These are phyloP conservation scores for Macroramphosus scolopax DNA, from an alignment of 2,797 vertebrate genomes.

Conservation along the genomic window DNA sequence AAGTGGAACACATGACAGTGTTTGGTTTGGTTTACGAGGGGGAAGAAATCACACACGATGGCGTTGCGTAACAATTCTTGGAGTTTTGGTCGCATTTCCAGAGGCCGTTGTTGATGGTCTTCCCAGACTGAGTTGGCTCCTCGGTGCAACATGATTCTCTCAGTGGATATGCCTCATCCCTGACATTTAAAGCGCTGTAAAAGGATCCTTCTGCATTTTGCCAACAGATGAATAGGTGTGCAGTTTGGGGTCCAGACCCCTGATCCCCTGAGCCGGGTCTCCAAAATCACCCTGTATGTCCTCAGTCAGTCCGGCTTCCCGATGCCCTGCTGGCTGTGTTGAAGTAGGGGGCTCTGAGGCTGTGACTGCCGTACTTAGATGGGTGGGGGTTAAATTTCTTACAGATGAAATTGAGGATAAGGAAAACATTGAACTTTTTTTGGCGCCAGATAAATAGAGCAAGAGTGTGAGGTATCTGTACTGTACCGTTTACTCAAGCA, in stretches of 20 bases:
- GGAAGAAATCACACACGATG: slow-evolving; percentile 26
- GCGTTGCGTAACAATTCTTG: slow-evolving; percentile 47
- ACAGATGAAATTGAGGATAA: slow-evolving; percentile 66
- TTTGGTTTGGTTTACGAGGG: slow-evolving; percentile 53
- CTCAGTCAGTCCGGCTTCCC: slow-evolving; percentile 1
- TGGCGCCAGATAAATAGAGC: slow-evolving; percentile 69
- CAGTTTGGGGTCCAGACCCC: slow-evolving; percentile 17
- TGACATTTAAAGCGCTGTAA: slow-evolving; percentile 70
- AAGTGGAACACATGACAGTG: slow-evolving; percentile 41
- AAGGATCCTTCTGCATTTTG: slow-evolving; percentile 47
- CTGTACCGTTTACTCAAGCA: slow-evolving; percentile 72
- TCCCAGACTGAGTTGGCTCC: slow-evolving; percentile 54
- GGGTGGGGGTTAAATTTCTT: slow-evolving; percentile 50
- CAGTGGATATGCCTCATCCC: slow-evolving; percentile 61
- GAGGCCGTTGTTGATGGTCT: slow-evolving; percentile 55
- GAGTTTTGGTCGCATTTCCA: slow-evolving; percentile 51
- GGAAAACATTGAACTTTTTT: slow-evolving; percentile 61
- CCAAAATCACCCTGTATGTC: background rate
- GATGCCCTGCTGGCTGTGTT: slow-evolving; percentile 19
- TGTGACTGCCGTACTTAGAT: slow-evolving; percentile 33
- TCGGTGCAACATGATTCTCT: slow-evolving; percentile 59
- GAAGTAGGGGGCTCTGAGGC: slow-evolving; percentile 17
- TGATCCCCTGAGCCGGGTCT: slow-evolving; percentile 12
- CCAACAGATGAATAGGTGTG: slow-evolving; percentile 46
- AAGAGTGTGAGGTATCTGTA: slow-evolving; percentile 67